Conservation (phyloP, 2,888 invertebrate species). For the Orchesellides sinensis region DNA sequence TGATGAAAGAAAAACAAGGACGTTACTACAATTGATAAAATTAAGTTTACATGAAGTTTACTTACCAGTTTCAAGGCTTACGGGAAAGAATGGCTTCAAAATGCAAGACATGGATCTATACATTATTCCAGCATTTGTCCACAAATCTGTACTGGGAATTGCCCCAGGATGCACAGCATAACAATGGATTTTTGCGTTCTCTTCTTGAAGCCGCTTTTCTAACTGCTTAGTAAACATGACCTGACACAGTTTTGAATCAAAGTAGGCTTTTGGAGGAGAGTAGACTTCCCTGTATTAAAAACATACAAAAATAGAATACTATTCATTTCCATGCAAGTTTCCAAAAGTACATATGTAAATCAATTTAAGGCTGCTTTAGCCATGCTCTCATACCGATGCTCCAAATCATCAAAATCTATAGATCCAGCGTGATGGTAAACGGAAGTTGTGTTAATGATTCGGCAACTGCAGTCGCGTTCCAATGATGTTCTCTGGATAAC, state of each 20-base stretch:
- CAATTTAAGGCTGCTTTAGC: background rate
- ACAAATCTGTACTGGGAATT: conserved; percentile 80
- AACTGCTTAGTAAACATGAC: conserved; percentile 81
- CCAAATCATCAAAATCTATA: conserved; percentile 87
- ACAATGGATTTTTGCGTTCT: conserved; percentile 80
- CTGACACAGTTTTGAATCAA: conserved; percentile 92
- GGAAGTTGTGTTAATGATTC: conserved; percentile 92
- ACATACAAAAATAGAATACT: background rate
- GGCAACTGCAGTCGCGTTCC: conserved; percentile 71
- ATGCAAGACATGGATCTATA: conserved; percentile 4
- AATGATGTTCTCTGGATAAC: conserved; percentile 82
- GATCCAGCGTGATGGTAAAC: conserved; percentile 86
- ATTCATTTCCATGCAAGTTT: too few species aligned
- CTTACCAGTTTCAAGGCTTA: background rate
- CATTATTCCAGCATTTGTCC: conserved; percentile 6
- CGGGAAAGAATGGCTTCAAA: background rate
- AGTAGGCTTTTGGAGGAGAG: conserved; percentile 80
- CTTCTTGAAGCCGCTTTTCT: conserved; percentile 80
- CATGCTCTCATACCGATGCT: conserved; percentile 77
- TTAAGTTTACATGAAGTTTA: background rate
- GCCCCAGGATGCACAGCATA: conserved; percentile 92
- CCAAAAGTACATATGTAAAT: too few species aligned
- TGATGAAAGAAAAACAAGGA: background rate
- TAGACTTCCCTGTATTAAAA: conserved; percentile 28
- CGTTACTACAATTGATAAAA: too few species aligned